Base-by-base conservation (phyloP, 2,888 invertebrate genomes). In the Gnatocerus cornutus region DNA sequence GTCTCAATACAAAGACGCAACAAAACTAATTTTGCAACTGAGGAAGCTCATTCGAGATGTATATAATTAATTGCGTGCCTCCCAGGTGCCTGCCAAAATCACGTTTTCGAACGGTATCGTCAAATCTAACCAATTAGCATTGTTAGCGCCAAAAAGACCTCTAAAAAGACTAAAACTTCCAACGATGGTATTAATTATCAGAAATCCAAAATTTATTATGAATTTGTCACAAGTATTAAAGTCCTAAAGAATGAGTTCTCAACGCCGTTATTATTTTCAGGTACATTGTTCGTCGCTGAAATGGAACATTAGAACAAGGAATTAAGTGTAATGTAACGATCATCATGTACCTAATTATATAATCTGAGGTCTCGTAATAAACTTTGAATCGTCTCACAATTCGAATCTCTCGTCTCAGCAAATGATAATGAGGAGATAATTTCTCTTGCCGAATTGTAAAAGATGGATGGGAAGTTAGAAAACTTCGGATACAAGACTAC, bases 11-110 rank as follows among this genome's bases (percentile, higher is more conserved):
- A 52, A 63, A 63, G 63, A 63, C 63, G 43, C 27, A 53, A 53
- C 63, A 53, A 52, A 63, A 63, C 43, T 63, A 53, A 63, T 63
- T 63, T 63, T 29, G 16, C 43, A 21, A 14, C 43, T 21, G 9
- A 46, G 27, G 50, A 50, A 21, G 39, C 12, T 37, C 27, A 39
- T 12, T 21, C 29, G 12, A 63, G 53, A 63, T 41, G 63, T 16
- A 12, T 53, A 46, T 53, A 63, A 53, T 63, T 63, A 63, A 63
- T 63, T 63, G 63, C 43, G 63, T 63, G 53, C 53, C 63, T 63
- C 29, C 43, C 63, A 63, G 63, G 63, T 63, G 63, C 43, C 30
- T 21, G 27, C 41, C 6, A 52, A 30, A 41, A 41, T 41, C 41
- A 41, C 12, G 41, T 41, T 41, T 30, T n/a, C 37, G 14, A 61